Conservation (phyloP, 37 sponge, comb jelly and placozoan genomes). For the Cliona cf. orientalis region DNA sequence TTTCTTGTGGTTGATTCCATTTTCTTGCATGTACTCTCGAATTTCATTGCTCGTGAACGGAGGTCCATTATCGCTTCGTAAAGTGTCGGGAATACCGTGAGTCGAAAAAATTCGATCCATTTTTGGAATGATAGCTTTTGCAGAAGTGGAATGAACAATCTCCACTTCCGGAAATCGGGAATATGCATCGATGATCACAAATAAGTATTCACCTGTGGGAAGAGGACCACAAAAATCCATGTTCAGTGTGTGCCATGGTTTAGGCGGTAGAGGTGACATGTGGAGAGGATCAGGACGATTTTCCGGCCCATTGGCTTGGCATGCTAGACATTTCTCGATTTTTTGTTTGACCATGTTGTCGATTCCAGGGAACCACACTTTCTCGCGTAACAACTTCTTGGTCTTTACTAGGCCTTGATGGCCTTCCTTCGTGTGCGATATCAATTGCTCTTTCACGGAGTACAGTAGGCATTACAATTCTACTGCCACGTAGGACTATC, state of each 20-base stretch:
- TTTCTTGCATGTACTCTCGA: constrained; percentile 23
- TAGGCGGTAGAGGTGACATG: constrained; percentile 45
- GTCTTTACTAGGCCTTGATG: constrained; percentile 42
- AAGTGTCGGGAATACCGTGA: constrained; percentile 18
- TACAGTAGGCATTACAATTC: constrained; percentile 31
- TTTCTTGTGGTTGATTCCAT: constrained; percentile 23
- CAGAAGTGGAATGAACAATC: constrained; percentile 41
- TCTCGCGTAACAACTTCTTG: constrained; percentile 41
- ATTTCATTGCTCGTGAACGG: constrained; percentile 25
- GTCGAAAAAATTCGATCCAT: constrained; percentile 10
- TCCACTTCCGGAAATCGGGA: no score
- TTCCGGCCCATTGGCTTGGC: constrained; percentile 23
- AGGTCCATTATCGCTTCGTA: constrained; percentile 49
- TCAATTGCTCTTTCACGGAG: constrained; percentile 15
- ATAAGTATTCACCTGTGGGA: constrained; percentile 53
- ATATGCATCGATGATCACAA: constrained; percentile 58
- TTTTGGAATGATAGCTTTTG: constrained; percentile 9
- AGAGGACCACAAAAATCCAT: constrained; percentile 55
- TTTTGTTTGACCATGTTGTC: not conserved
- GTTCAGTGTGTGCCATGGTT: constrained; percentile 48
- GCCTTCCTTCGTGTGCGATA: constrained; percentile 53
- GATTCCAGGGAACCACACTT: constrained; percentile 41
- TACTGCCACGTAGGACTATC: constrained; percentile 19
- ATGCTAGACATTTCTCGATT: constrained; percentile 13
- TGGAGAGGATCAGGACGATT: constrained; percentile 31